Conservation (phyloP, 2,888 invertebrate genomes). For the Idaea dimidiata region DNA sequence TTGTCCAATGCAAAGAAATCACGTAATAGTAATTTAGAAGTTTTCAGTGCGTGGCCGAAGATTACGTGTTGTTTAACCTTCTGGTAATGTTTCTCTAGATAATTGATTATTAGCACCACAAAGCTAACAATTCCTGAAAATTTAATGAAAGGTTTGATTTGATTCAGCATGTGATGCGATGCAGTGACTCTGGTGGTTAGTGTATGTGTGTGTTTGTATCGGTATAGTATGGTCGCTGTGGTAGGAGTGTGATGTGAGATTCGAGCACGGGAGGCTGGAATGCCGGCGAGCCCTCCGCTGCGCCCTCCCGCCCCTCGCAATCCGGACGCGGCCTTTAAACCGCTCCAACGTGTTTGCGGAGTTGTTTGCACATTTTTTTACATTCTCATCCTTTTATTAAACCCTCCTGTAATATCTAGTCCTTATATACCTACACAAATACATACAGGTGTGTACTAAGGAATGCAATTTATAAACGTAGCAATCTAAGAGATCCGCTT, state of each 20-base stretch:
- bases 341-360: constrained; percentile 78
- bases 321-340: constrained; percentile 80
- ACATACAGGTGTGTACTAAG: constrained; percentile 20
- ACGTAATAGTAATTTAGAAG: neutral
- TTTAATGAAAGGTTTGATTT: neutral
- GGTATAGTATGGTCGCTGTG: neutral
- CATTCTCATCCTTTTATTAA: constrained; percentile 75
- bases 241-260: neutral
- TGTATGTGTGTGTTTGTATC: neutral
- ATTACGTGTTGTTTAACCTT: constrained; percentile 1
- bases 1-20: neutral
- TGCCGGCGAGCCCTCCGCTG: constrained; percentile 64
- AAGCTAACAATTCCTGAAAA: neutral
- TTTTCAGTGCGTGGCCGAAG: neutral
- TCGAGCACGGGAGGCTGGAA: constrained; percentile 60
- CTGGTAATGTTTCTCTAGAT: neutral
- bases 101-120: neutral
- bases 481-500: constrained; percentile 21
- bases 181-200: neutral
- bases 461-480: constrained; percentile 26
- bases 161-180: neutral
- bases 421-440: constrained; percentile 23
- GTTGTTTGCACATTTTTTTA: constrained; percentile 80
- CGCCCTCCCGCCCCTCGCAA: constrained; percentile 67
- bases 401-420: constrained; percentile 52